Base-by-base conservation (phyloP, 2,888 invertebrate genomes). In the Eremobia ochroleuca region DNA sequence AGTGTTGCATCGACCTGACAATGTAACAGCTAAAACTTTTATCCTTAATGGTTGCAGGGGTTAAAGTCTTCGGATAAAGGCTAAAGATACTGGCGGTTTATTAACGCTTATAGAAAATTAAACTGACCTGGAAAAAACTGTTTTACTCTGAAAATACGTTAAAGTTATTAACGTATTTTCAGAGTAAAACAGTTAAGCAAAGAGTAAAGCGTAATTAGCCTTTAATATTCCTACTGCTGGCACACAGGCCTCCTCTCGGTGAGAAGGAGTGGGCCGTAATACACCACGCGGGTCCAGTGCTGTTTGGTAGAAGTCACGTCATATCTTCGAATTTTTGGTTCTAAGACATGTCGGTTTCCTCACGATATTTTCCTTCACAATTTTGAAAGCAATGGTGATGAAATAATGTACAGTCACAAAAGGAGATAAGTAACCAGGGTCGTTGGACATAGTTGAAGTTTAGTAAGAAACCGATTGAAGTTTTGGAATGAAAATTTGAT, bases 1-100 rank as follows among this genome's bases (percentile, higher is more conserved):
- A 69, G 73, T 69, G 58, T 76, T 73, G 67, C 72, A 83, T 83
- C 37, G 46, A 80, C 49, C 52, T 61, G 62, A 62, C 66, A 82
- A 73, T 70, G 62, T 80, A 67, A 13, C 25, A 46, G 37, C 4
- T 59, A 15, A 62, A 70, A 66, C 52, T 62, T 83, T 68, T 59
- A 52, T 62, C 37, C 37, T 28, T 68, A 67, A 68, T 71, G 13
- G 13, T 15, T 59, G 52, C 25, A 18, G 37, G 80, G 1, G 18
- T 68, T 65, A 18, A 61, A 40, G 28, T 59, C 61, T 49, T 70
- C 0, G 28, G 58, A 68, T 75, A 68, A 80, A 43, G 8, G 11
- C 25, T 40, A 8, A 15, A 58, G 55, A 4, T 49, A 46, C 13
- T 59, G 18, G 15, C 21, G 0, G 52, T 31, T 68, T 37, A 52